A percentile compares a stretch with the other conserved stretches of the same genome.
phyloP scores from a whole-genome alignment of 2,888 invertebrate species.

The Osmoderma eremita region DNA sequence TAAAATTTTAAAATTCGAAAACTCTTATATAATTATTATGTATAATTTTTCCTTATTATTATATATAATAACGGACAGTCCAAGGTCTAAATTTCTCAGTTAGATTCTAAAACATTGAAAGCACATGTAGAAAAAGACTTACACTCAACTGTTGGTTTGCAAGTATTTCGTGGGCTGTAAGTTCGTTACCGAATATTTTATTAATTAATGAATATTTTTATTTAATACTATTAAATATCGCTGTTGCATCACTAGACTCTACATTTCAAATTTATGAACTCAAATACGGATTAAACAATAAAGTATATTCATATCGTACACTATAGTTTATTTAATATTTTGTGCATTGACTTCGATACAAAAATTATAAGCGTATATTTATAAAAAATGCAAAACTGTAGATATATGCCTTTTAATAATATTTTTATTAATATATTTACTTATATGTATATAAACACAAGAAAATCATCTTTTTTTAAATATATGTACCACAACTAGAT shows the following conservation, averaged over 20 bases:
- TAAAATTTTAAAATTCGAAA: constrained; percentile 65
- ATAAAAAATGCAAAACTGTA: constrained; percentile 36
- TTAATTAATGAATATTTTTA: constrained; percentile 16
- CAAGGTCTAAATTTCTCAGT: constrained; percentile 61
- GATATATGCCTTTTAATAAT: constrained; percentile 29
- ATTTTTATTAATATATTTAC: constrained; percentile 26
- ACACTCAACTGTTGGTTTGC: constrained; percentile 34
- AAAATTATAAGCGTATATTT: constrained; percentile 43
- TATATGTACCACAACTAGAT: constrained; percentile 29
- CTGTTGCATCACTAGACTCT: constrained; percentile 60
- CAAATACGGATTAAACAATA: constrained; percentile 30
- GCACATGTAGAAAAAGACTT: constrained; percentile 59
- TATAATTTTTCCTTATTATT: constrained; percentile 46
- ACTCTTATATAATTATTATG: constrained; percentile 58
- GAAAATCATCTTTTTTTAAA: constrained; percentile 16
- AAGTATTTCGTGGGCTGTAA: constrained; percentile 29
- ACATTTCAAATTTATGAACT: constrained; percentile 25
- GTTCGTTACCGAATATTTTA: constrained; percentile 30
- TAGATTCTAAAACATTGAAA: constrained; percentile 63
- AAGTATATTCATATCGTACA: constrained; percentile 27
- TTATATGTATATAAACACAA: constrained; percentile 31
- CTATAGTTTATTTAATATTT: constrained; percentile 52
- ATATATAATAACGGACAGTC: constrained; percentile 61
- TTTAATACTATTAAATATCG: constrained; percentile 60
- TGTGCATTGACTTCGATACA: constrained; percentile 61